Evolutionary conservation across 2,113 vertebrate species (phyloP), one percentile per base, ranked within the genome.

Genomic region (Dasypus novemcinctus): DNA sequence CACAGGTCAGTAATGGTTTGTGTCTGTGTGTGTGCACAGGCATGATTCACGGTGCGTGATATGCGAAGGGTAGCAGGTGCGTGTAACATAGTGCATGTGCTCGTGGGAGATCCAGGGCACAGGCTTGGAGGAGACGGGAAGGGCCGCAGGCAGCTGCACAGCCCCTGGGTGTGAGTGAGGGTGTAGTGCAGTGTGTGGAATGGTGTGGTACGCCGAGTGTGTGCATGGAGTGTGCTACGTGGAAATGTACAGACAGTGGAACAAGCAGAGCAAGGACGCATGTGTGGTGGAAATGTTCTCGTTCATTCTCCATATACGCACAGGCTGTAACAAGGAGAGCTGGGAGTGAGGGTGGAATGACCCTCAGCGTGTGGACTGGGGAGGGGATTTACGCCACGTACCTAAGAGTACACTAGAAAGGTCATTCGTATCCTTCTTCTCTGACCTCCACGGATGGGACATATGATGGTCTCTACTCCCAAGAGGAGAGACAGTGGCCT

Each of bases 261-360:
- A n/a, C 1, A 0, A 5, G 31, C 33, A 27, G 6, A 29, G 20
- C 9, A 9, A 69, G 8, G 43, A 0, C 25, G 31, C 4, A 7
- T 8, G 43, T 38, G 11, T 23, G 25, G 2, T 12, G 7, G 43
- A 68, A 7, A 31, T 15, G 68, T 68, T 46, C 7, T 0, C 18
- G 1, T 84, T 18, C 43, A 1, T 13, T 38, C n/a, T 64, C 31
- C 0, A 25, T 12, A 23, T 11, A 57, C 7, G 25, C 46, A 17
- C 1, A 0, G 7, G 69, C 69, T 20, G 23, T 7, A 12, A 43
- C 38, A 3, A 23, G 46, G 33, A 41, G 14, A 52, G 72, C n/a
- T 4, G 0, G 21, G 21, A 10, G 7, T 36, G 43, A 15, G 10
- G 46, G 18, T 2, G 5, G 12, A n/a, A 1, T n/a, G 21, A 20